Conservation (phyloP, 2,797 vertebrate genomes). For the Setipinna tenuifilis region DNA sequence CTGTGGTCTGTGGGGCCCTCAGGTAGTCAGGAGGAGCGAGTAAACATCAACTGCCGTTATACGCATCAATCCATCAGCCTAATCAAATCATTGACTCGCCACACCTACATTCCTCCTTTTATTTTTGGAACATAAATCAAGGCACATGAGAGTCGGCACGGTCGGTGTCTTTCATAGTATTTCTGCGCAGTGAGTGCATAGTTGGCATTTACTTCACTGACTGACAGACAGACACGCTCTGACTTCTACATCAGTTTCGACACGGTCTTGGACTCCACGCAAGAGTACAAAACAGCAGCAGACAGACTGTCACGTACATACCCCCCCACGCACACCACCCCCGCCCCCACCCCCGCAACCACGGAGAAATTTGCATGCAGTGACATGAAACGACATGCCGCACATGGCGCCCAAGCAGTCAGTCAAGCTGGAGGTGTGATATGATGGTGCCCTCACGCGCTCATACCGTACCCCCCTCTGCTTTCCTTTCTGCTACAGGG, state of each 20-base stretch:
- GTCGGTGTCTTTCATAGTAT: background rate
- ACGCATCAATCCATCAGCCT: too few species aligned
- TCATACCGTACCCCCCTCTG: conserved; percentile 25
- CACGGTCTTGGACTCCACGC: background rate
- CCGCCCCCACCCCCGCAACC: background rate
- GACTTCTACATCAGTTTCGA: background rate
- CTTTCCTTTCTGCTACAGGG: background rate
- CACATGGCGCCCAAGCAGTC: background rate
- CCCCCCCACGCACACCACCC: background rate
- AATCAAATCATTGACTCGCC: too few species aligned
- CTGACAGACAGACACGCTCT: background rate
- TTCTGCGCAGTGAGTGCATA: background rate
- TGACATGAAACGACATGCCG: background rate
- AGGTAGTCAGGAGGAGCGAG: too few species aligned
- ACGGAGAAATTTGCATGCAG: background rate
- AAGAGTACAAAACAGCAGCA: background rate
- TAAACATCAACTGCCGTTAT: too few species aligned
- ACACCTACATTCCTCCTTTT: too few species aligned
- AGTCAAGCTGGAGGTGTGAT: background rate
- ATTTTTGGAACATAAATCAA: too few species aligned
- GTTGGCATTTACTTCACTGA: background rate
- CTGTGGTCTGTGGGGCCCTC: too few species aligned
- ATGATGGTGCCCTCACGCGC: background rate
- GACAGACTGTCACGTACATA: background rate
- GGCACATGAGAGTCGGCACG: too few species aligned